Evolutionary conservation across 2,888 invertebrate genomes (phyloP), one percentile per base, ranked within the genome.

Genomic region (Proisotoma minuta): DNA sequence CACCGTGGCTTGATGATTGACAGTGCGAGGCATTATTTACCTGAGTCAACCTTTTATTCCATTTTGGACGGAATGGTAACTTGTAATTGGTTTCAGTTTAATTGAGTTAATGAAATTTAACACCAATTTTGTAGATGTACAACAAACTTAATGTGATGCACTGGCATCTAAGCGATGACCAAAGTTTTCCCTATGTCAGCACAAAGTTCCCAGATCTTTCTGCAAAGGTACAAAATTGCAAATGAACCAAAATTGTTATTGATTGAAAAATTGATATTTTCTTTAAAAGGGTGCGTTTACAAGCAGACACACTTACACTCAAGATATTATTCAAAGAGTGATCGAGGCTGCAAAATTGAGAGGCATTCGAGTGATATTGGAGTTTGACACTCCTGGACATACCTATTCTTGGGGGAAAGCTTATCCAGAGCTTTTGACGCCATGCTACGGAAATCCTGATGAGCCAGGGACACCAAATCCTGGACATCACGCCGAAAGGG

Each of bases 91-190:
- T 91, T n/a, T n/a, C n/a, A n/a, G n/a, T n/a, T n/a, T n/a, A n/a
- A n/a, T n/a, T n/a, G n/a, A n/a, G n/a, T n/a, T n/a, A n/a, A n/a
- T n/a, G n/a, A n/a, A n/a, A n/a, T n/a, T n/a, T n/a, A 82, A n/a
- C n/a, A n/a, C n/a, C n/a, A n/a, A n/a, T n/a, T n/a, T n/a, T n/a
- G n/a, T n/a, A n/a, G n/a, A 82, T 87, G 0, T 88, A 88, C 77
- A 93, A 92, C 77, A 96, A 96, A 79, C 78, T 93, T 76, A 96
- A 95, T 77, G 90, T 93, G 0, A 85, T 95, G 65, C 95, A 96
- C 77, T 96, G 95, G 95, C 96, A 96, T 77, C 40, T 60, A 10
- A 43, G 52, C 2, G 96, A 96, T 77, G 93, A 94, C 76, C 89
- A 91, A 75, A 89, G 93, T 69, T 96, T 96, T 77, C 94, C 95